phyloP scores from a whole-genome alignment of 1,140 invertebrate species.

The Pseudobourletiella spinata region DNA sequence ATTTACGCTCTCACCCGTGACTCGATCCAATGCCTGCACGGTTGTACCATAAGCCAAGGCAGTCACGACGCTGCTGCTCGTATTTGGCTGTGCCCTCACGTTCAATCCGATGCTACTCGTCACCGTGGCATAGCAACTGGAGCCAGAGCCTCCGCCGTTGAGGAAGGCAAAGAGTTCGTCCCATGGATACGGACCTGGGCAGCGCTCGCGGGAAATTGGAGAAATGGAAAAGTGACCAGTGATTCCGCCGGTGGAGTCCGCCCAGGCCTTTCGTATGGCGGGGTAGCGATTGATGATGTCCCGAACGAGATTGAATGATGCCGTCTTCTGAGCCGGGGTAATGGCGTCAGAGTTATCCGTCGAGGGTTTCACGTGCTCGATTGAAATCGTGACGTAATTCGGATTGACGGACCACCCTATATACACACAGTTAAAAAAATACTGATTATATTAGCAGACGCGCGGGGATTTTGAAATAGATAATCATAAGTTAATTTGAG shows the following conservation, averaged over 20 bases:
- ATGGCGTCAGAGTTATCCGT: conserved; percentile 27
- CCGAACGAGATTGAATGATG: conserved; percentile 19
- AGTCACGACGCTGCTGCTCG: conserved; percentile 6
- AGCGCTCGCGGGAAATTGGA: conserved; percentile 16
- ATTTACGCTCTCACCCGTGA: conserved; percentile 6
- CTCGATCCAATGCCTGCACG: not conserved
- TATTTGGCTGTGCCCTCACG: conserved; percentile 13
- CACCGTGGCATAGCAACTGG: conserved; percentile 18
- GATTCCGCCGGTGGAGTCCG: conserved; percentile 19
- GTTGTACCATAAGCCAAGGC: not conserved
- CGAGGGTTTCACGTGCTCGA: conserved; percentile 28
- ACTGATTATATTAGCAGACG: not conserved
- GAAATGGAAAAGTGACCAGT: conserved; percentile 30
- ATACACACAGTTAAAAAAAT: not conserved
- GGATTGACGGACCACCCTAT: conserved; percentile 28
- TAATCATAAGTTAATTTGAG: not conserved
- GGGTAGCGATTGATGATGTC: conserved; percentile 25
- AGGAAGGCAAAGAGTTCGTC: conserved; percentile 15
- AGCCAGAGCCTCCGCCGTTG: not conserved
- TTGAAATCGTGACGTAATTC: conserved; percentile 28
- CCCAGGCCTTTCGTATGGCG: conserved; percentile 18
- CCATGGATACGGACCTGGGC: conserved; percentile 31
- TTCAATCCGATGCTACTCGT: conserved; percentile 8
- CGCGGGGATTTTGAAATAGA: not conserved
- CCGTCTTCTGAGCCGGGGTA: conserved; percentile 14